Percentiles rank a stretch among this genome's conserved stretches.
Evolutionary conservation across 1,140 invertebrate genomes (phyloP).

Genomic region (Oncopodura yosiiana): DNA sequence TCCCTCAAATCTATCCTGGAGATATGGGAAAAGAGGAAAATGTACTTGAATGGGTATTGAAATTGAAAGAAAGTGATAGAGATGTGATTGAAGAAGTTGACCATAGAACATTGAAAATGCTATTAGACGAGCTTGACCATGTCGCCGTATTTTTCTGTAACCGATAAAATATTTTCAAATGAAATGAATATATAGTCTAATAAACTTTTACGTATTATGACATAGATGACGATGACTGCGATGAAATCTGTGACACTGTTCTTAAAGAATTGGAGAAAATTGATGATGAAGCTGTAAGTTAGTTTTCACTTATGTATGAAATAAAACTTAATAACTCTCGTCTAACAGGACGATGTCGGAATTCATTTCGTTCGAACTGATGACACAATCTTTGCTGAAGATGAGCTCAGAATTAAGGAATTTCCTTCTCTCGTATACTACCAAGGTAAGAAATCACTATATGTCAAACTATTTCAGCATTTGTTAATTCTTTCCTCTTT

Average conservation of each 20-base stretch:
- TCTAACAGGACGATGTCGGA: slow-evolving; percentile 41
- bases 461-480: no score
- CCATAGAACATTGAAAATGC: slow-evolving; percentile 73
- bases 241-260: slow-evolving; percentile 67
- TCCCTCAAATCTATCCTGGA: slow-evolving; percentile 72
- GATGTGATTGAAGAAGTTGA: slow-evolving; percentile 88
- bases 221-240: slow-evolving; percentile 62
- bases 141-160: slow-evolving; percentile 88
- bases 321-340: neutral
- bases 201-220: neutral
- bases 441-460: no score
- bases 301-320: neutral
- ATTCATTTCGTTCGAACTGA: slow-evolving; percentile 91
- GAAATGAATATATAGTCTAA: neutral
- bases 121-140: slow-evolving; percentile 82
- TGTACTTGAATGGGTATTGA: slow-evolving; percentile 71
- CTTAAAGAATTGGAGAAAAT: slow-evolving; percentile 84
- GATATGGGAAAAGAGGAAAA: slow-evolving; percentile 84
- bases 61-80: slow-evolving; percentile 67
- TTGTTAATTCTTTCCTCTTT: no score
- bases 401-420: slow-evolving; percentile 74
- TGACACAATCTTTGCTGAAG: slow-evolving; percentile 74
- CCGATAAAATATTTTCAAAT: slow-evolving; percentile 38
- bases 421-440: slow-evolving; percentile 84
- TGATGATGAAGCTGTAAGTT: slow-evolving; percentile 71